Base-by-base conservation (phyloP, 2,888 invertebrate genomes). In the Gari tellinella region DNA sequence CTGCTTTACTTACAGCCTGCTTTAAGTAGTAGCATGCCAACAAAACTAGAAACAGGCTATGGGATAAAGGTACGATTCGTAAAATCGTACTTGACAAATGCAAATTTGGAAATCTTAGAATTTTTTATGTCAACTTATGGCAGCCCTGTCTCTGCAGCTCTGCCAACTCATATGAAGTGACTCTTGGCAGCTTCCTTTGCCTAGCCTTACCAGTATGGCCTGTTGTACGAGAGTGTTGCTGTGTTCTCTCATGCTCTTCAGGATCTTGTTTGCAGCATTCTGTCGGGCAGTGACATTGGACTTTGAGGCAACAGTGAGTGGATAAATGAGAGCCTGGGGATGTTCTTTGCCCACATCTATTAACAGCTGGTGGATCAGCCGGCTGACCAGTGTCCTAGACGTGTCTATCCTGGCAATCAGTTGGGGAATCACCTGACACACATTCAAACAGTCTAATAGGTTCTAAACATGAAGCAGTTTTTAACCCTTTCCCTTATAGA, bases 371-470 rank as follows among this genome's bases (percentile, higher is more conserved):
- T 98, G 97, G 72, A 99, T 98, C 48, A 99, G 93, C 74, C 96
- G 95, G 0, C 97, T 96, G 0, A 99, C 98, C 61, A 97, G 92
- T 60, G 95, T 95, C 40, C 97, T 94, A 0, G 96, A 96, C 0
- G 98, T 98, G 90, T 99, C 99, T 74, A 99, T 99, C 60, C 99
- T 94, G 0, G 99, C 99, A 81, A 99, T 99, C 37, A 99, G 93
- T 91, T 99, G 99, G 0, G 99, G 99, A 83, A 99, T 99, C 0
- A 99, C 99, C 93, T 94, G 26, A 12, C 63, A 72, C 41, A 55
- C n/a, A n/a, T n/a, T n/a, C n/a, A n/a, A n/a, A n/a, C n/a, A n/a
- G n/a, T n/a, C n/a, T n/a, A 31, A 31, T 31, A 31, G 10, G 31
- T 31, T 31, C 5, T 31, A 31, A 10, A 31, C 10, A 10, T 31